A percentile compares a stretch with the other conserved stretches of the same genome.
These are phyloP conservation scores for Mechanitis mazaeus DNA, from an alignment of 2,888 invertebrate species.

Conservation along the genomic window DNA sequence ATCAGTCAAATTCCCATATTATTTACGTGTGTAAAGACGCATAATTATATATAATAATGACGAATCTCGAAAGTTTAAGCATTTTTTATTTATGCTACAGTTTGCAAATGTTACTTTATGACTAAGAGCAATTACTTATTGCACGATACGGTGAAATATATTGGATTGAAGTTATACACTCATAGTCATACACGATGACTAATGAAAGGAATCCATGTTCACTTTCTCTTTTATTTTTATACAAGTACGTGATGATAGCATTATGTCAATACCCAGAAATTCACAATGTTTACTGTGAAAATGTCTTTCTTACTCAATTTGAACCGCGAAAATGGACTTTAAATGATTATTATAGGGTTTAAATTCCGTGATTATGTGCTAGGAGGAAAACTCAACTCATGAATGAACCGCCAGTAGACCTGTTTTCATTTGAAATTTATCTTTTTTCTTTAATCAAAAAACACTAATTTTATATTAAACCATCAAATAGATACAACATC, in stretches of 20 bases:
- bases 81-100: too few relatives aligned
- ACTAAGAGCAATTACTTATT: constrained; percentile 8
- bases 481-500: too few relatives aligned
- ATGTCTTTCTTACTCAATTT: background rate
- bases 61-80: background rate
- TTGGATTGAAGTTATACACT: too few relatives aligned
- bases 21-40: too few relatives aligned
- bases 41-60: too few relatives aligned
- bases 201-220: background rate
- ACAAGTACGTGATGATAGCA: background rate
- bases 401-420: constrained; percentile 26
- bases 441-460: too few relatives aligned
- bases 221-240: constrained; percentile 5
- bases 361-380: constrained; percentile 2
- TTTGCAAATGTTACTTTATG: background rate
- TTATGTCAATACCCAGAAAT: constrained; percentile 2
- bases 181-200: background rate
- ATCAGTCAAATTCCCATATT: too few relatives aligned
- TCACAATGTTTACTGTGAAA: background rate
- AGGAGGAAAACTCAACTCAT: constrained; percentile 30
- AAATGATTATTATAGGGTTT: background rate
- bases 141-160: too few relatives aligned
- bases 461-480: too few relatives aligned
- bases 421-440: constrained; percentile 22
- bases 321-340: constrained; percentile 3